These are phyloP conservation scores for Cerastis rubricosa DNA, from an alignment of 2,888 invertebrate species.

Conservation along the genomic window DNA sequence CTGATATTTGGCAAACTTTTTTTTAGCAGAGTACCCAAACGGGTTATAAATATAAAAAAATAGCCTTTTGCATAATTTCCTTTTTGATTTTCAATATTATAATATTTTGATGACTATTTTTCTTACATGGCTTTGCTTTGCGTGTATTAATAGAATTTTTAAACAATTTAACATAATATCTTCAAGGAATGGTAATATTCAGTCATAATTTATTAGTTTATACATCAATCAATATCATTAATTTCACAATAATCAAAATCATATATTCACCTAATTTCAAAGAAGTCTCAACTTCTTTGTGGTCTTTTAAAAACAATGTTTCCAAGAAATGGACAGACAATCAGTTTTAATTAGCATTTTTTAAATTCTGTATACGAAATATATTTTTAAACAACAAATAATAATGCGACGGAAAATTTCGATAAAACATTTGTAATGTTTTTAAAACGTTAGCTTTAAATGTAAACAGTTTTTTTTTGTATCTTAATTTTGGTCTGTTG, in stretches of 20 bases:
- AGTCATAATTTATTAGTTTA: conserved; percentile 33
- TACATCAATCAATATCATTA: conserved; percentile 15
- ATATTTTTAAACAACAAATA: neutral
- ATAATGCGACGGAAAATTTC: conserved; percentile 42
- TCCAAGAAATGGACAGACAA: conserved; percentile 43
- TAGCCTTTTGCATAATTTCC: neutral
- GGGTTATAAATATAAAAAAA: neutral
- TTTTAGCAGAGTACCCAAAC: neutral
- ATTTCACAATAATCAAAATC: conserved; percentile 30
- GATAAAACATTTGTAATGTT: conserved; percentile 38
- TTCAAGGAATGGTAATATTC: conserved; percentile 44
- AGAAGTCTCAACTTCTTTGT: neutral
- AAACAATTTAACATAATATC: conserved; percentile 36
- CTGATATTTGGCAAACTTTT: neutral
- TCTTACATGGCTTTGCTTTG: neutral
- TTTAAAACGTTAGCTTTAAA: neutral
- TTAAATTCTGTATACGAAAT: neutral
- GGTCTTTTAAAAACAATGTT: neutral
- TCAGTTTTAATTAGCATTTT: neutral
- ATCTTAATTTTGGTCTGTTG: neutral
- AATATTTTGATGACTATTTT: conserved; percentile 14
- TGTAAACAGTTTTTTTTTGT: neutral
- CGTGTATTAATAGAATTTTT: neutral
- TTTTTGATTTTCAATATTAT: neutral
- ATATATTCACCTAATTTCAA: neutral